phyloP scores from a whole-genome alignment of 2,888 invertebrate genomes.

The Bimastos eiseni region DNA sequence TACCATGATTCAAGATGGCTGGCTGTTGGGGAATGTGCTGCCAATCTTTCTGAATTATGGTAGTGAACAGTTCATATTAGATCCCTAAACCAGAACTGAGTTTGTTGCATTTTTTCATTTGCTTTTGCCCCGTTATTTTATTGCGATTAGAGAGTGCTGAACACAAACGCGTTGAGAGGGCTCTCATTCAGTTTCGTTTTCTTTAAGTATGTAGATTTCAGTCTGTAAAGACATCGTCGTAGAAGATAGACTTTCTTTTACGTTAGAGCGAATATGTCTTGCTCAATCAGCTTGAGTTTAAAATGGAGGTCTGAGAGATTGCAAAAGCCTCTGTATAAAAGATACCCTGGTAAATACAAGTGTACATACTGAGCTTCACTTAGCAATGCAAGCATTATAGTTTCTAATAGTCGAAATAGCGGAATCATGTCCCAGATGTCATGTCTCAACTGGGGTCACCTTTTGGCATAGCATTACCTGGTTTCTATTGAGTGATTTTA shows the following conservation, averaged over 20 bases:
- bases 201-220: neutral
- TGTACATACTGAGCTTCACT: slow-evolving; percentile 9
- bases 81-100: no score
- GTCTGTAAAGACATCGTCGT: neutral
- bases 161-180: no score
- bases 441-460: neutral
- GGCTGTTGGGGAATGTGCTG: no score
- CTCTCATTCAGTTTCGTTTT: no score
- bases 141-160: no score
- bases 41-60: no score
- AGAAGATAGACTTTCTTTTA: neutral
- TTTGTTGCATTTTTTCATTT: no score
- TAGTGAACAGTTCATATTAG: no score
- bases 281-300: neutral
- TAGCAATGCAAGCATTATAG: neutral
- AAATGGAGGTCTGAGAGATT: neutral
- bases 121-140: no score
- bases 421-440: neutral
- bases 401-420: neutral
- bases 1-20: no score
- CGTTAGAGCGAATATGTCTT: neutral
- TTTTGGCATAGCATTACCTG: neutral
- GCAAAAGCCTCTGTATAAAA: neutral
- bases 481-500: neutral
- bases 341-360: neutral